Evolutionary conservation across 2,888 invertebrate genomes (phyloP).

Genomic region (Philopedon plagiatum): DNA sequence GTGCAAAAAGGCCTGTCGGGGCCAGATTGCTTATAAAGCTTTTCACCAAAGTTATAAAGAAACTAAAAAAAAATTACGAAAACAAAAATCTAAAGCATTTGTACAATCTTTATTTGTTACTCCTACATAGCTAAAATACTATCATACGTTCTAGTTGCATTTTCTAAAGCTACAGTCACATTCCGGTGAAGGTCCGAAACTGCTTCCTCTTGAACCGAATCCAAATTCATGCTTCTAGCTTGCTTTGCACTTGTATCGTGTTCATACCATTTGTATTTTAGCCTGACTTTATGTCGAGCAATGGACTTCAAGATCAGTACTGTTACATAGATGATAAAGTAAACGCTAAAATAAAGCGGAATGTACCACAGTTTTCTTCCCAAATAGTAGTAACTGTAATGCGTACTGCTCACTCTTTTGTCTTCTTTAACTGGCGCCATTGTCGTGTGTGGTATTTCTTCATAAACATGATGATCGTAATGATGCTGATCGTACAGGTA

Average conservation of each 20-base stretch:
- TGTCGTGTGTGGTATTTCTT: conserved; percentile 66
- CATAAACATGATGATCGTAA: conserved; percentile 65
- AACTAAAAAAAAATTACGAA: too few relatives aligned
- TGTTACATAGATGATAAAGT: conserved; percentile 79
- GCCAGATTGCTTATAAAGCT: too few relatives aligned
- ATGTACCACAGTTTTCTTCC: conserved; percentile 83
- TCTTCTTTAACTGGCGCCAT: conserved; percentile 71
- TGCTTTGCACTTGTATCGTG: conserved; percentile 49
- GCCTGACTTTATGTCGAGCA: conserved; percentile 79
- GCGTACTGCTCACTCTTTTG: conserved; percentile 73
- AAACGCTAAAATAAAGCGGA: conserved; percentile 83
- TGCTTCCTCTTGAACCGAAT: conserved; percentile 37
- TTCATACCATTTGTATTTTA: conserved; percentile 71
- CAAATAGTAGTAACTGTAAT: conserved; percentile 82
- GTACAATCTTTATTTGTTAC: conserved; percentile 20
- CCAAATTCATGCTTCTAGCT: conserved; percentile 53
- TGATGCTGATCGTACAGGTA: conserved; percentile 66
- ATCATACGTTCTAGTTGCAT: conserved; percentile 56
- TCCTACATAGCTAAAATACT: conserved; percentile 56
- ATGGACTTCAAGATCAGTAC: conserved; percentile 81
- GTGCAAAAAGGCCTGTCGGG: too few relatives aligned
- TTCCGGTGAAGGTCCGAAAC: conserved; percentile 59
- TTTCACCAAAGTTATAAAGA: too few relatives aligned
- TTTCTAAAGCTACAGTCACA: conserved; percentile 56
- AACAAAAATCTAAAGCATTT: too few relatives aligned